Evolutionary conservation across 2,888 invertebrate species (phyloP), one percentile per base, ranked within the genome.

Genomic region (Sesamia inferens): DNA sequence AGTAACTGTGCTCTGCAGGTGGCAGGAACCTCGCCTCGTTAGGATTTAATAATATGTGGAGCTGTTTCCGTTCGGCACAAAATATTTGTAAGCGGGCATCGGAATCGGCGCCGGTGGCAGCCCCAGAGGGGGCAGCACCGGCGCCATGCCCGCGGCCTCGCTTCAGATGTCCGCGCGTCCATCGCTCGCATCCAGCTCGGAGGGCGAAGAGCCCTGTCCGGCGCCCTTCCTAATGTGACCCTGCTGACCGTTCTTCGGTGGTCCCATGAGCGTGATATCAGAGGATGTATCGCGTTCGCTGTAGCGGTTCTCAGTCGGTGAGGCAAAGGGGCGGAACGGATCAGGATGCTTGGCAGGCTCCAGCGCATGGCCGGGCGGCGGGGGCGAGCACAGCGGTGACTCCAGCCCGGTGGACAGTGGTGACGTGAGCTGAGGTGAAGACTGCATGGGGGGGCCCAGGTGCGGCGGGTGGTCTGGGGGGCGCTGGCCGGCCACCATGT

Each of bases 351-450:
- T 97, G 83, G 94, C 90, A 31, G 95, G 97, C 90, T 97, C 97
- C 86, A 98, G 96, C 69, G 97, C 97, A 81, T 97, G 96, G 19
- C 98, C 97, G 91, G 96, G 94, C 1, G 97, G 97, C 84, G 97
- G 96, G 71, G 97, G 97, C 55, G 97, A 97, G 92, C 97, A 96
- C 68, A 97, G 92, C 39, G 97, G 97, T 31, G 97, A 97, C 85
- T 96, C 97, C 92, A 96, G 95, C 81, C 96, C 97, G 89, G 96
- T 96, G 72, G 96, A 96, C 86, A 95, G 96, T 93, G 95, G 97
- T 92, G 94, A 97, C 79, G 92, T 96, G 93, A 91, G 95, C 89
- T 93, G 96, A 92, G 90, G 97, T 86, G 90, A 95, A 78, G 94
- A 92, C 85, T 94, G 89, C 86, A 93, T 94, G 54, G 94, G 95